These are phyloP conservation scores for Stenopsyche tienmushanensis DNA, from an alignment of 1,140 invertebrate genomes.

Conservation along the genomic window DNA sequence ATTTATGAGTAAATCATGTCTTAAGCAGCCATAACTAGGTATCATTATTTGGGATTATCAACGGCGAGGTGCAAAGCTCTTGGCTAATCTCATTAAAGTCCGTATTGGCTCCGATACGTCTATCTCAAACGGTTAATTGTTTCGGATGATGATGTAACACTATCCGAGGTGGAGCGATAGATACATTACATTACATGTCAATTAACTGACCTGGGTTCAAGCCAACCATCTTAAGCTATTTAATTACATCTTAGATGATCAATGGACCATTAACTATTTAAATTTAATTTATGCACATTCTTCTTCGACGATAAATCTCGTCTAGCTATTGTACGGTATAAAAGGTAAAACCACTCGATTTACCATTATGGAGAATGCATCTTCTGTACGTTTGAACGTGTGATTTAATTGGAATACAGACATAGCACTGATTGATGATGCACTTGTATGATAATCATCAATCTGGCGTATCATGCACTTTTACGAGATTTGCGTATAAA, in stretches of 20 bases:
- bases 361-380: too few species aligned
- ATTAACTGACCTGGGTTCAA: slow-evolving; percentile 10
- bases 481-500: too few species aligned
- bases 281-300: too few species aligned
- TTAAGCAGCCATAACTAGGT: not conserved
- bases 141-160: slow-evolving; percentile 7
- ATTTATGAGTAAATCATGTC: too few species aligned
- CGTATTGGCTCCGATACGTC: not conserved
- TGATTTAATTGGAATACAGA: too few species aligned
- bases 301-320: too few species aligned
- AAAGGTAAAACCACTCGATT: not conserved
- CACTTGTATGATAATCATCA: too few species aligned
- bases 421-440: too few species aligned
- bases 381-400: too few species aligned
- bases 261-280: too few species aligned
- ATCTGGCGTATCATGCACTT: too few species aligned
- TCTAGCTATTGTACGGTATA: not conserved
- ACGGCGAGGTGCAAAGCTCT: not conserved
- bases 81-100: slow-evolving; percentile 1
- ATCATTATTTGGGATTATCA: not conserved
- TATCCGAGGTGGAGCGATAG: not conserved
- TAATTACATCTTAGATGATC: too few species aligned
- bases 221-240: slow-evolving; percentile 14
- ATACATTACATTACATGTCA: slow-evolving; percentile 25
- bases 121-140: slow-evolving; percentile 30